Evolutionary conservation across 1,140 invertebrate species (phyloP), one percentile per base, ranked within the genome.

Genomic region (Drosophila prosaltans): DNA sequence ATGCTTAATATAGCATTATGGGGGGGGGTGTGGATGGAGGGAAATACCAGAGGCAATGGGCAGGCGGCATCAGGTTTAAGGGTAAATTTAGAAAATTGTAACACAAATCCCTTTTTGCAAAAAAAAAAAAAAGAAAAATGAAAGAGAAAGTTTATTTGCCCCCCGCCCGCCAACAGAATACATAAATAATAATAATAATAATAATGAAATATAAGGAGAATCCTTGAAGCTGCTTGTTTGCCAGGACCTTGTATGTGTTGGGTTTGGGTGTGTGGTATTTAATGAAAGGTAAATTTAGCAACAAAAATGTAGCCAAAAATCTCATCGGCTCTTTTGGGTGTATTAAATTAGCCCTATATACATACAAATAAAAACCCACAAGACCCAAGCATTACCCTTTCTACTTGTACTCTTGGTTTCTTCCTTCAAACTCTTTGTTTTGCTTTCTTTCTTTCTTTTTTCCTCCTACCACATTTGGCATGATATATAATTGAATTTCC

Each of bases 1-100:
- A 62, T 62, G 65, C 65, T 69, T 78, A 81, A 84, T 84, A 84
- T 78, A 85, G 82, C 80, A 69, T 74, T 66, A 65, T 72, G 43
- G 63, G 6, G 8, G 58, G 40, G 26, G 16, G 28, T 30, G 28
- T 30, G 28, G 0, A 16, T 16, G 28, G 28, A 30, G 26, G 45
- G 16, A 16, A 16, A 16, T 16, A 16, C 41, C 11, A 3, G 40
- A 8, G 41, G 28, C 41, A 30, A 9, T 26, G 26, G 32, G 16
- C 7, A 21, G 43, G 16, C n/a, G 8, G 45, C 45, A 51, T n/a
- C 21, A 40, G 41, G 41, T 69, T 65, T 76, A 51, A 51, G 21
- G 21, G 77, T 84, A 83, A 83, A 84, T 83, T 80, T 84, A 84
- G 81, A 84, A 83, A 69, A 80, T 81, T 67, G 61, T 80, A 80